Evolutionary conservation across 1,140 invertebrate genomes (phyloP), one percentile per base, ranked within the genome.

Genomic region (Brachionus calyciflorus): DNA sequence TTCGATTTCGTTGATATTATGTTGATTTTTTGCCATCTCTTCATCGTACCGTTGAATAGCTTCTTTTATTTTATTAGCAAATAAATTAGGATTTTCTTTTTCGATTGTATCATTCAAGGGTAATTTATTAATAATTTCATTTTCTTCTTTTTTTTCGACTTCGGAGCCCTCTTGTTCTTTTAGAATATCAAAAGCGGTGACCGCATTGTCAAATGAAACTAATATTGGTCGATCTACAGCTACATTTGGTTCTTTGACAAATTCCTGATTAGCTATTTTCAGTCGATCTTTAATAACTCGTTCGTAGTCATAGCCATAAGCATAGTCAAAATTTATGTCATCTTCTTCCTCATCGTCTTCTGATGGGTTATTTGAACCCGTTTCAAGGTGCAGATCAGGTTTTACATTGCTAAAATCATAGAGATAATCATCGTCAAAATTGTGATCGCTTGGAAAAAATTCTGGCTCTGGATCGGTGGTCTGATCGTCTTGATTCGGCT

Each of bases 321-420:
- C 60, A 65, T 65, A 65, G 10, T 65, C 60, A 65, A 65, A 65
- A 65, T 65, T 65, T 12, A 65, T 65, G 19, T 65, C 60, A 41
- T 65, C 60, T 12, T 65, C 60, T 0, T 65, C 60, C 19, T 65
- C 60, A 14, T 65, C 60, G 26, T 63, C 57, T n/a, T 10, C n/a
- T 7, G 9, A 3, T 14, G 9, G 9, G 14, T 46, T 17, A 46
- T 17, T 46, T 14, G n/a, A 46, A 41, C 40, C 30, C 0, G n/a
- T 40, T 19, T 41, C 40, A 44, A 65, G 24, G 28, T 41, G 41
- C 7, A 65, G 12, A 10, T n/a, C n/a, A 4, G 60, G 60, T 17
- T 44, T 65, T 4, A 41, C 40, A 65, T 65, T 44, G 40, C 37
- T 65, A 65, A 65, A 65, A 44, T 65, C 60, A 41, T 65, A 65